Conservation (phyloP, 2,888 invertebrate species). For the Lysandra coridon region DNA sequence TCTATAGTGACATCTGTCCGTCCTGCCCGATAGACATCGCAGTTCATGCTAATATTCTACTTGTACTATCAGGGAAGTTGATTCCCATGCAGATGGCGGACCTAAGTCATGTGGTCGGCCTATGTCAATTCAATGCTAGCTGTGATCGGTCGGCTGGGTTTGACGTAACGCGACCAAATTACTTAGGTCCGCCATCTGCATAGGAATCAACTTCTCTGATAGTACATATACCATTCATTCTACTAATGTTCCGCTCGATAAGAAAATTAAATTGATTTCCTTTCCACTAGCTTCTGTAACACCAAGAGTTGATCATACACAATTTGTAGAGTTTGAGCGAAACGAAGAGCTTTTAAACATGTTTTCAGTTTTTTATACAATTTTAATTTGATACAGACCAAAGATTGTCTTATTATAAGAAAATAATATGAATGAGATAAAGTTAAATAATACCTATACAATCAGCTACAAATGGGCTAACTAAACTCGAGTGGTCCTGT, state of each 20-base stretch:
- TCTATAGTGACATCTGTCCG: conserved; percentile 16
- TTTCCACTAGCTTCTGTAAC: neutral
- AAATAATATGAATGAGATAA: neutral
- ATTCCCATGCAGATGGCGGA: too few relatives aligned
- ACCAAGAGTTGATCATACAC: neutral
- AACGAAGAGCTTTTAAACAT: neutral
- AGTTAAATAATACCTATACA: neutral
- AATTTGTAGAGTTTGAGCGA: neutral
- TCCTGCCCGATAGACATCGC: conserved; percentile 42
- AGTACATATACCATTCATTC: neutral
- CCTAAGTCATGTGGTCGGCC: too few relatives aligned
- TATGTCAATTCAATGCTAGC: too few relatives aligned
- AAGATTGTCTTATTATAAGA: too few relatives aligned
- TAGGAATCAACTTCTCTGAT: too few relatives aligned
- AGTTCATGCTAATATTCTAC: neutral
- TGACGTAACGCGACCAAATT: too few relatives aligned
- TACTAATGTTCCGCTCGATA: neutral
- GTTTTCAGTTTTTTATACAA: too few relatives aligned
- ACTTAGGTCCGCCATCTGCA: too few relatives aligned
- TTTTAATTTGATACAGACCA: too few relatives aligned
- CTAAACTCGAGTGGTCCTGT: neutral
- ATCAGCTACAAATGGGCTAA: neutral
- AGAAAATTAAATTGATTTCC: neutral
- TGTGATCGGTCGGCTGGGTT: too few relatives aligned
- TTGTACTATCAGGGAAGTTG: neutral